Percentiles rank a stretch among this genome's conserved stretches.
These are phyloP conservation scores for Bucorvus abyssinicus DNA, from an alignment of 2,797 vertebrate genomes.

Conservation along the genomic window DNA sequence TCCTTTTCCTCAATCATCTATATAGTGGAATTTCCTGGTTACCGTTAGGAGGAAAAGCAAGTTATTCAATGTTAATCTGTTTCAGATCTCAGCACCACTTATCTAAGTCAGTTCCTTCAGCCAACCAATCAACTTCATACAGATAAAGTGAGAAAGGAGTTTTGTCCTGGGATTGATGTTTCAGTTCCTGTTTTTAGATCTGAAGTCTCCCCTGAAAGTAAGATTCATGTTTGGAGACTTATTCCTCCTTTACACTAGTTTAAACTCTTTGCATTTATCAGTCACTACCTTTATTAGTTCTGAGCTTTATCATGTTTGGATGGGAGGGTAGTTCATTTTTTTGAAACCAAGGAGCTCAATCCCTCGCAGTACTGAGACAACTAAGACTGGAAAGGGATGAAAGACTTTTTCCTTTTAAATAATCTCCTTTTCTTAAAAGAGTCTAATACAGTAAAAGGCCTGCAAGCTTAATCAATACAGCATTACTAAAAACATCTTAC, in stretches of 20 bases:
- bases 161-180: background rate
- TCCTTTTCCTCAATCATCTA: background rate
- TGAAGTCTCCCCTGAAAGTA: background rate
- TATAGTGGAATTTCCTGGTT: background rate
- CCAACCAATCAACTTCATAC: background rate
- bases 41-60: background rate
- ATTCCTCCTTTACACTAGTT: background rate
- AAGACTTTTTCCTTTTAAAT: background rate
- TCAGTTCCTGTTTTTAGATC: background rate
- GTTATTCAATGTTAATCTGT: background rate
- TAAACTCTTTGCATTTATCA: background rate
- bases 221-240: background rate
- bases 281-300: background rate
- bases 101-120: background rate
- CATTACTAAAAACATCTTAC: slow-evolving; percentile 17
- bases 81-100: background rate
- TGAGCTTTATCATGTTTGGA: background rate
- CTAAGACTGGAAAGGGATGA: background rate
- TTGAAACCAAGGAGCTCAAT: background rate
- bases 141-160: background rate
- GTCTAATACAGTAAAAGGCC: background rate
- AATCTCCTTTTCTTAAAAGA: background rate
- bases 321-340: background rate
- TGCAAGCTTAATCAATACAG: background rate
- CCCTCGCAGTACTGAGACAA: background rate